Evolutionary conservation across 2,113 vertebrate genomes (phyloP).

Genomic region (Limnothrissa miodon): DNA sequence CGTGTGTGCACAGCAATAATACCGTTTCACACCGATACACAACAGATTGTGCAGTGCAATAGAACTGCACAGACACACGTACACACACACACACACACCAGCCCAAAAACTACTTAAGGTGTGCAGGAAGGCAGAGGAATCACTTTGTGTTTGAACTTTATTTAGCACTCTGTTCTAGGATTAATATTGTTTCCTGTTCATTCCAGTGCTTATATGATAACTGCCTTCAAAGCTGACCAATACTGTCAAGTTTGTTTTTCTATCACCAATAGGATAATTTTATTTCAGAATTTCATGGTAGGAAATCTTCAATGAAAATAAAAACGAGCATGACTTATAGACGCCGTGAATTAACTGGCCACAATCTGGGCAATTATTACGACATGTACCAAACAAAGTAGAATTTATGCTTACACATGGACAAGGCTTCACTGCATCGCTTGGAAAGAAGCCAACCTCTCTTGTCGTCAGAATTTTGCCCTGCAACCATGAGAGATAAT

Average conservation of each 20-base stretch:
- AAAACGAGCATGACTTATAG: not conserved
- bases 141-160: too few relatives aligned
- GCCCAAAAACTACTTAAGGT: not conserved
- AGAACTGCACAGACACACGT: not conserved
- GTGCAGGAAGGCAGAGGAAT: not conserved
- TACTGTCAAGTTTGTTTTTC: not conserved
- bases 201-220: too few relatives aligned
- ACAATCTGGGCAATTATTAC: not conserved
- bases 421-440: conserved; percentile 89
- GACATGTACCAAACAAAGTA: conserved; percentile 29
- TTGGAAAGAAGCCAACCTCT: conserved; percentile 95
- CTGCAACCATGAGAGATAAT: conserved; percentile 73
- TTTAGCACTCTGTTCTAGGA: too few relatives aligned
- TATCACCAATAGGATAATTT: not conserved
- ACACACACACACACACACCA: not conserved
- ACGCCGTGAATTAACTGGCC: not conserved
- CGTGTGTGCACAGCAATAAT: conserved; percentile 34
- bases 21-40: conserved; percentile 28
- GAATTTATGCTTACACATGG: conserved; percentile 85
- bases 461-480: conserved; percentile 87
- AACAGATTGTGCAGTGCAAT: not conserved
- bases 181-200: too few relatives aligned
- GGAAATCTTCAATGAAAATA: not conserved
- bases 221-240: too few relatives aligned
- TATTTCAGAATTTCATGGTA: not conserved